Conservation (phyloP, 23 tunicate genomes). For the Botrylloides violaceus region DNA sequence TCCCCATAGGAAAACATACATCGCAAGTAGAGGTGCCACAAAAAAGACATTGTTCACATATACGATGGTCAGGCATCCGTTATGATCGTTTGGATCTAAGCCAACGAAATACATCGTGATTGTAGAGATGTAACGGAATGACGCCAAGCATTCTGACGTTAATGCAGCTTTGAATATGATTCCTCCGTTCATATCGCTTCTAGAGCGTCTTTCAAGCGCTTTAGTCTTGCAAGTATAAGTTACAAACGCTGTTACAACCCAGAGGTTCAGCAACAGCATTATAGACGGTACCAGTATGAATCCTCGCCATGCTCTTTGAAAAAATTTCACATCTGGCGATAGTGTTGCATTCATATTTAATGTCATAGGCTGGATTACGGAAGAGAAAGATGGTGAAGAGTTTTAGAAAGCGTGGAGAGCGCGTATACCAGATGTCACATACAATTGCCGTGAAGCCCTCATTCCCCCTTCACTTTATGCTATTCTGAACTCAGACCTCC, state of each 20-base stretch:
- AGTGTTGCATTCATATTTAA: too few relatives aligned
- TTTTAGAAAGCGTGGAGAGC: too few relatives aligned
- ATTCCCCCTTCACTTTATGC: too few relatives aligned
- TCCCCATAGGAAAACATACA: neutral
- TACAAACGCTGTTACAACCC: neutral
- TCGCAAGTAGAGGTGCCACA: neutral
- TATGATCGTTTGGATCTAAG: neutral
- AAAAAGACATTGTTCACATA: neutral
- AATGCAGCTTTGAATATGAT: neutral
- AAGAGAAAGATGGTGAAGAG: too few relatives aligned
- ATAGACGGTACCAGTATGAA: too few relatives aligned
- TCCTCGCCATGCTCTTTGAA: too few relatives aligned
- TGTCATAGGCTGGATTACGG: too few relatives aligned
- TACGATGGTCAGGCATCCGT: neutral
- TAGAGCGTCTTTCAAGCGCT: neutral
- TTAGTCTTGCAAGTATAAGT: neutral
- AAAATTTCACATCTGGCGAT: too few relatives aligned
- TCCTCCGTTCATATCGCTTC: constrained; percentile 8
- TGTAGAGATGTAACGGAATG: neutral
- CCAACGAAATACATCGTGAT: neutral
- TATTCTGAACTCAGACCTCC: too few relatives aligned
- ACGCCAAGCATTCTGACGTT: neutral
- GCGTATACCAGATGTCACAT: too few relatives aligned
- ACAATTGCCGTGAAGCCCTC: too few relatives aligned
- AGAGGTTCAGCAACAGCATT: neutral